Evolutionary conservation across 2,797 vertebrate species (phyloP).

Genomic region (Chaetodon trifasciatus): DNA sequence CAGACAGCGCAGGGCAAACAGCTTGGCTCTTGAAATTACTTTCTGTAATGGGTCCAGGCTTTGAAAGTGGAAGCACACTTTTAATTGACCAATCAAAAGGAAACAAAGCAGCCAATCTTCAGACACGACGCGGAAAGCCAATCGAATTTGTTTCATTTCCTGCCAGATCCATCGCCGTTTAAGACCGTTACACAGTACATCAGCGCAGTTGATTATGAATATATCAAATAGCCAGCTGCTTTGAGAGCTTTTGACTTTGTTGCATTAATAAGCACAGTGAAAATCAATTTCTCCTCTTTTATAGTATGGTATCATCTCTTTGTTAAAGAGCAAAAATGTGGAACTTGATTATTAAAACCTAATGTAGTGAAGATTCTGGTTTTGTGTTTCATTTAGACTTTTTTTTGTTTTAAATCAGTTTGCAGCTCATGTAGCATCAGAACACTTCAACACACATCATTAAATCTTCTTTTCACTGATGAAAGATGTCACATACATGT

Average conservation of each 20-base stretch:
- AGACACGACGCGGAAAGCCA: slow-evolving; percentile 70
- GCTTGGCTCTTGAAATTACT: slow-evolving; percentile 83
- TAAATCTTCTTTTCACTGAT: neutral
- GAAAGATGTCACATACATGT: neutral
- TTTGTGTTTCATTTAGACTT: slow-evolving; percentile 41
- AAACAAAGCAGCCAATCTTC: slow-evolving; percentile 77
- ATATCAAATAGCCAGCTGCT: slow-evolving; percentile 74
- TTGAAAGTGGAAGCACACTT: slow-evolving; percentile 76
- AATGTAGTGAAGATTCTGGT: slow-evolving; percentile 47
- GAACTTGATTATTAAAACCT: slow-evolving; percentile 64
- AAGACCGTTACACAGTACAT: slow-evolving; percentile 70
- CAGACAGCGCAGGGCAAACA: slow-evolving; percentile 76
- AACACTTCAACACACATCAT: too few relatives aligned
- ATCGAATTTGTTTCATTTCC: slow-evolving; percentile 81
- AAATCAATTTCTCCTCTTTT: slow-evolving; percentile 62
- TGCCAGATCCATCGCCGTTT: slow-evolving; percentile 73
- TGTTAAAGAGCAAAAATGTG: slow-evolving; percentile 53
- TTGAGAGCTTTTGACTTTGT: slow-evolving; percentile 74
- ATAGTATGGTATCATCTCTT: slow-evolving; percentile 41
- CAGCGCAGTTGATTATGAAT: slow-evolving; percentile 79
- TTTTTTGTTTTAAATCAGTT: slow-evolving; percentile 14
- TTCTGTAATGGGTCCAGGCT: slow-evolving; percentile 75
- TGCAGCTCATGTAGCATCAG: slow-evolving; percentile 1
- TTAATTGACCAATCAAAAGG: slow-evolving; percentile 84
- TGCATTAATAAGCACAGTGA: slow-evolving; percentile 66